A percentile compares a stretch with the other conserved stretches of the same genome.
Conservation (phyloP, 2,797 vertebrate genomes). For the Brachyrhaphis roseni region DNA sequence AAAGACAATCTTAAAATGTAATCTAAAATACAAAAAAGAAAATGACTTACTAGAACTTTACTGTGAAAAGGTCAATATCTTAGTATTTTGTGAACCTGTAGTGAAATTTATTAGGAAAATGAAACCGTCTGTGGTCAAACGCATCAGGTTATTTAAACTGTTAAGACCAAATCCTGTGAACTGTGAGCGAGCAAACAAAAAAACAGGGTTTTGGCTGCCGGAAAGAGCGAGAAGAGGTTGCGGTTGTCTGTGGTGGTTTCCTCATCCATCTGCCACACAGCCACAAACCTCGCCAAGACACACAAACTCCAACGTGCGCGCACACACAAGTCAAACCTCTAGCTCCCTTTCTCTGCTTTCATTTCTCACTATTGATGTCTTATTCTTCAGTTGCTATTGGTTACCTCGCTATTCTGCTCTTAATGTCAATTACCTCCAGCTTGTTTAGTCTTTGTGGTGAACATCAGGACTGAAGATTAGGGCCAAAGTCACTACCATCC, state of each 20-base stretch:
- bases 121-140: background rate
- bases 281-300: slow-evolving; percentile 60
- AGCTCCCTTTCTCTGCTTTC: slow-evolving; percentile 42
- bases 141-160: background rate
- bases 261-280: slow-evolving; percentile 65
- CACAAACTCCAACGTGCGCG: slow-evolving; percentile 19
- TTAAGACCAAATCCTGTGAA: slow-evolving; percentile 23
- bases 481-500: slow-evolving; percentile 6
- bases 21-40: background rate
- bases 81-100: background rate
- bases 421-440: slow-evolving; percentile 72
- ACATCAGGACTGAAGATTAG: slow-evolving; percentile 40
- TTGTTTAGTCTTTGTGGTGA: slow-evolving; percentile 66
- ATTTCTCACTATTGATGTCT: slow-evolving; percentile 56
- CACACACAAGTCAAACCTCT: slow-evolving; percentile 44
- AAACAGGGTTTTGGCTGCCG: slow-evolving; percentile 43
- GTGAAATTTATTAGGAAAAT: background rate
- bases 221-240: slow-evolving; percentile 50
- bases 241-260: slow-evolving; percentile 68
- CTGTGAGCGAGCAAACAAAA: slow-evolving; percentile 26
- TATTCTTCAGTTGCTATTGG: slow-evolving; percentile 80
- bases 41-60: background rate
- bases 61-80: background rate
- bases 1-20: background rate
- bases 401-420: slow-evolving; percentile 76